Evolutionary conservation across 2,888 invertebrate species (phyloP).

Genomic region (Branchellion lobata): DNA sequence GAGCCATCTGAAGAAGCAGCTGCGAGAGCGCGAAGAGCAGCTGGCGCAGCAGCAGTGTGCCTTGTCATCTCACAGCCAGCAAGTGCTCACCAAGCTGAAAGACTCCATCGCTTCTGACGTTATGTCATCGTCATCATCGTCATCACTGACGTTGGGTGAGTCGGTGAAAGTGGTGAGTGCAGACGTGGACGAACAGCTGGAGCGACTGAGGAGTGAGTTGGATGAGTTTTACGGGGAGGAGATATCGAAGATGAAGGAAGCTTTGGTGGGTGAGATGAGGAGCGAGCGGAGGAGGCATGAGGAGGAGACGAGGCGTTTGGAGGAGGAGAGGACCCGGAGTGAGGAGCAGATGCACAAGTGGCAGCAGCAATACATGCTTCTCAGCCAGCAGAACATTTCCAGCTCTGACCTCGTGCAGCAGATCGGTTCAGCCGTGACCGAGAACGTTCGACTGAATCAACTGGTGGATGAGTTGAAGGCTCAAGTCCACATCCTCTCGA

Average conservation of each 20-base stretch:
- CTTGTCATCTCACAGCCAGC: slow-evolving; percentile 39
- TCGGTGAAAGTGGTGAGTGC: neutral
- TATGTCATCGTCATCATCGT: neutral
- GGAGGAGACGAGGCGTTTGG: slow-evolving; percentile 40
- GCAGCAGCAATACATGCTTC: slow-evolving; percentile 49
- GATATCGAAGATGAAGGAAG: slow-evolving; percentile 52
- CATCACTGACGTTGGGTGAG: neutral
- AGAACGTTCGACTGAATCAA: slow-evolving; percentile 45
- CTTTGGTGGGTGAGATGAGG: slow-evolving; percentile 44
- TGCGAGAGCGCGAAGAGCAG: slow-evolving; percentile 24
- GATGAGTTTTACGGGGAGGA: slow-evolving; percentile 53
- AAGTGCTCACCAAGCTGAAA: slow-evolving; percentile 3
- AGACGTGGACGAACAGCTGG: slow-evolving; percentile 37
- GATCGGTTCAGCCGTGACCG: slow-evolving; percentile 40
- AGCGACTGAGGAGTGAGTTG: slow-evolving; percentile 51
- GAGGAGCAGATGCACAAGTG: slow-evolving; percentile 50
- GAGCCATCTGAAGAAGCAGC: slow-evolving; percentile 12
- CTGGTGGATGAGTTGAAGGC: slow-evolving; percentile 41
- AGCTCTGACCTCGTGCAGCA: slow-evolving; percentile 47
- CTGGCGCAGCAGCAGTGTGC: slow-evolving; percentile 22
- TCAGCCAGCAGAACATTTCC: slow-evolving; percentile 50
- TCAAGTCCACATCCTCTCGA: slow-evolving; percentile 14
- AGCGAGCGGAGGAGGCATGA: slow-evolving; percentile 34
- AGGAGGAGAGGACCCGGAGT: slow-evolving; percentile 38
- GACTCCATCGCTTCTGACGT: neutral